phyloP scores from a whole-genome alignment of 1,140 invertebrate species.

The Trichomalopsis sarcophagae region DNA sequence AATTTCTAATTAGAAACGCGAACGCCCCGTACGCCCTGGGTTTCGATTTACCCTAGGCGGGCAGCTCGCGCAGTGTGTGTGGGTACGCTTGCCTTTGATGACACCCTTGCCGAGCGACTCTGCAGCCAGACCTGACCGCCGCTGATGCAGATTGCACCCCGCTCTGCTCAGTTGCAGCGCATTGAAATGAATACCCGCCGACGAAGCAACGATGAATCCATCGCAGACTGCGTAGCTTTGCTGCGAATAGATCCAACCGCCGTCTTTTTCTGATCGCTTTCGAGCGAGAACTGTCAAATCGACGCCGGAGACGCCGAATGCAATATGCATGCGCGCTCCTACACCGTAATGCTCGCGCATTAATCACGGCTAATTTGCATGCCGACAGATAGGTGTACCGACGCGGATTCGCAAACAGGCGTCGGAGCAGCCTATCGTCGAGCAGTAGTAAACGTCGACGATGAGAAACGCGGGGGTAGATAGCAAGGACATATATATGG shows the following conservation, averaged over 20 bases:
- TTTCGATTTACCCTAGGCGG: constrained; percentile 5
- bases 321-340: too few relatives aligned
- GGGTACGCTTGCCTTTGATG: constrained; percentile 20
- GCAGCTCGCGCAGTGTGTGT: not conserved
- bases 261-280: too few relatives aligned
- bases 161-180: too few relatives aligned
- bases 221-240: too few relatives aligned
- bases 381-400: not conserved
- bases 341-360: not conserved
- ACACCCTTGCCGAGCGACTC: not conserved
- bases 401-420: not conserved
- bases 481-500: not conserved
- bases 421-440: not conserved
- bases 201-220: too few relatives aligned
- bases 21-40: not conserved
- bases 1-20: constrained; percentile 45
- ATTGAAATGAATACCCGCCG: too few relatives aligned
- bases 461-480: not conserved
- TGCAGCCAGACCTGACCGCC: not conserved
- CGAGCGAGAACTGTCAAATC: too few relatives aligned
- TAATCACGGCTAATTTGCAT: constrained; percentile 4
- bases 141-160: not conserved
- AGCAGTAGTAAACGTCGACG: not conserved
- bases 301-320: too few relatives aligned
- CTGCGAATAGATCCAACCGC: too few relatives aligned